Conservation (phyloP, 2,113 vertebrate species). For the Neogale vison region DNA sequence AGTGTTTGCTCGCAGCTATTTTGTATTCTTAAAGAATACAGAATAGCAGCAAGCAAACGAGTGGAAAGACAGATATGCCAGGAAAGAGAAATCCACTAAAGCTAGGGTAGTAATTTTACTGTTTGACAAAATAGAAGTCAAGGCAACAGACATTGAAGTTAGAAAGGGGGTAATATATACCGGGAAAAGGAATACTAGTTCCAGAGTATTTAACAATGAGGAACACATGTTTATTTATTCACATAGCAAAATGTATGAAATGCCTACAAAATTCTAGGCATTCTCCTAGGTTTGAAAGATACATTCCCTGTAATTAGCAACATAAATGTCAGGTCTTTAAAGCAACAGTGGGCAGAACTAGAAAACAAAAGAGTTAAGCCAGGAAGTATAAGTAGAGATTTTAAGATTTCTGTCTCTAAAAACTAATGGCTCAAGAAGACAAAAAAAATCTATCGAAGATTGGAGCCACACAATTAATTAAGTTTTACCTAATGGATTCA, state of each 20-base stretch:
- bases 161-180: neutral
- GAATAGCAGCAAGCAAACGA: constrained; percentile 19
- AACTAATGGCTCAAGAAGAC: neutral
- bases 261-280: neutral
- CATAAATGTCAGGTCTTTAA: constrained; percentile 37
- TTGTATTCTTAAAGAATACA: constrained; percentile 1
- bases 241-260: constrained; percentile 26
- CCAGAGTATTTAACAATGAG: constrained; percentile 12
- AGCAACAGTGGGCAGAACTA: neutral
- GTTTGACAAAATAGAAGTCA: constrained; percentile 28
- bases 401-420: constrained; percentile 48
- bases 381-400: neutral
- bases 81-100: constrained; percentile 38
- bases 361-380: constrained; percentile 45
- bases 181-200: constrained; percentile 32
- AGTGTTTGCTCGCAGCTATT: neutral
- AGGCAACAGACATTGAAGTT: constrained; percentile 5
- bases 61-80: neutral
- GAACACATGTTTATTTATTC: constrained; percentile 1
- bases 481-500: neutral
- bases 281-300: constrained; percentile 37
- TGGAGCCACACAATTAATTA: neutral
- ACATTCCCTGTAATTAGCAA: constrained; percentile 32
- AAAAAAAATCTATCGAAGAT: neutral
- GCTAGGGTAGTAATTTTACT: neutral